phyloP scores from a whole-genome alignment of 2,797 vertebrate species.

The Hyperoplus lanceolatus region DNA sequence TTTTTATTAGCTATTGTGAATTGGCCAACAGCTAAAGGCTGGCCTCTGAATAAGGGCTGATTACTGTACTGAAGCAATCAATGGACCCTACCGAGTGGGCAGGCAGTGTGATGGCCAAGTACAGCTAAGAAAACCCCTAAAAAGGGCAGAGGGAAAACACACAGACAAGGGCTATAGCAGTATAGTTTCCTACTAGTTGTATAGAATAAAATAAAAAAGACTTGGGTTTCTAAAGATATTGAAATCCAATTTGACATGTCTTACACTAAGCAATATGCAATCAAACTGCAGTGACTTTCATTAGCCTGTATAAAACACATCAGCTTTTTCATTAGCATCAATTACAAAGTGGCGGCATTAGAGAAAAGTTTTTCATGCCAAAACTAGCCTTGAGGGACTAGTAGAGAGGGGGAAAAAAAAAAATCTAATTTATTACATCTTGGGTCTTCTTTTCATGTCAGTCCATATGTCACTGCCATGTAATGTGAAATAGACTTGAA shows the following conservation, averaged over 20 bases:
- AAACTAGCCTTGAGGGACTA: constrained; percentile 3
- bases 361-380: not conserved
- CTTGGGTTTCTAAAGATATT: not conserved
- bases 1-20: constrained; percentile 36
- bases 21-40: constrained; percentile 26
- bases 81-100: constrained; percentile 20
- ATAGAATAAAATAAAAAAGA: not conserved
- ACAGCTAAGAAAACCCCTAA: not conserved
- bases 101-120: constrained; percentile 38
- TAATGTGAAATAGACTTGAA: not conserved
- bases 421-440: not conserved
- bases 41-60: constrained; percentile 42
- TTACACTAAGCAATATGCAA: not conserved
- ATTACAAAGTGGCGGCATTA: not conserved
- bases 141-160: constrained; percentile 5
- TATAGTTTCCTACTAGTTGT: not conserved
- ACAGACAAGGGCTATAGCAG: not conserved
- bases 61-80: constrained; percentile 56
- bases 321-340: constrained; percentile 8
- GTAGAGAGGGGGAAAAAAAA: not conserved
- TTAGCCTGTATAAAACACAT: constrained; percentile 10
- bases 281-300: not conserved
- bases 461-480: not conserved
- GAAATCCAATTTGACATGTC: not conserved
- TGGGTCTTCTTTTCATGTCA: not conserved